Percentiles rank a stretch among this genome's conserved stretches.
These are phyloP conservation scores for Sesamia nonagrioides DNA, from an alignment of 1,140 invertebrate genomes.

Conservation along the genomic window DNA sequence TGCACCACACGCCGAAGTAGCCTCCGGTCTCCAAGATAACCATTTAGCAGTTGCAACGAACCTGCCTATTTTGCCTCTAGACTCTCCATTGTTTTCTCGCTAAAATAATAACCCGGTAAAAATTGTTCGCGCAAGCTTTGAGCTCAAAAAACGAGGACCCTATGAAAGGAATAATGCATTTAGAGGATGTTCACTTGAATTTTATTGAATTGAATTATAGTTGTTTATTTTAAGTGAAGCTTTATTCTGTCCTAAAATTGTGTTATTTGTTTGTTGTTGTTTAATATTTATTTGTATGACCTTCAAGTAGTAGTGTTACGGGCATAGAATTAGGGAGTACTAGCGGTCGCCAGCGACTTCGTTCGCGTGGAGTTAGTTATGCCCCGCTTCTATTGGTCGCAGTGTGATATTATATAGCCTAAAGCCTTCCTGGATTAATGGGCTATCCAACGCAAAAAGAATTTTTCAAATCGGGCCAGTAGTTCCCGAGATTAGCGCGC, in stretches of 20 bases:
- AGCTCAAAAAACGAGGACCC: neutral
- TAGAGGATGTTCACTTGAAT: neutral
- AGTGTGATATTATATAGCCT: too few relatives aligned
- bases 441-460: too few relatives aligned
- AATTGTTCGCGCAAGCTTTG: conserved; percentile 15
- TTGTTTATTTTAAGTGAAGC: neutral
- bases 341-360: too few relatives aligned
- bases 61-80: conserved; percentile 74
- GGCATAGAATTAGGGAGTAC: too few relatives aligned
- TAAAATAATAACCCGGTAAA: conserved; percentile 69
- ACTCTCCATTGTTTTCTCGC: conserved; percentile 72
- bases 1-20: conserved; percentile 57
- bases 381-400: too few relatives aligned
- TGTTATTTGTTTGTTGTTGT: neutral
- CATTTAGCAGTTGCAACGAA: conserved; percentile 80
- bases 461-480: too few relatives aligned
- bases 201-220: neutral
- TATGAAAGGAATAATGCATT: conserved; percentile 36
- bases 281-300: neutral
- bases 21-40: conserved; percentile 75
- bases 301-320: too few relatives aligned
- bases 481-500: too few relatives aligned
- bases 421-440: too few relatives aligned
- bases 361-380: too few relatives aligned
- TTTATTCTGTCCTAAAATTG: neutral